phyloP scores from a whole-genome alignment of 1,140 invertebrate species.

The Bombus huntii region DNA sequence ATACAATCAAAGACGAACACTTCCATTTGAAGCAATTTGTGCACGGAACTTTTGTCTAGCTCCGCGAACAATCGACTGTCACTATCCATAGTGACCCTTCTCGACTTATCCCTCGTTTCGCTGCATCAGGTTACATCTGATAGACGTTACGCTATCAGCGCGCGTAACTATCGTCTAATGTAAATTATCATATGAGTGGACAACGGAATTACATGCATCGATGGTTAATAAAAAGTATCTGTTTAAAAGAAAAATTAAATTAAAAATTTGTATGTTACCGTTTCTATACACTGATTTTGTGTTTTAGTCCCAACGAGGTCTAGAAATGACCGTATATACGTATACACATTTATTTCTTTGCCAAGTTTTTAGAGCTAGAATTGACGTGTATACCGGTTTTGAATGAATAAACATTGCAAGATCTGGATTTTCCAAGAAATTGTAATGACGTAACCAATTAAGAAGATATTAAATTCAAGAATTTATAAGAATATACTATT shows the following conservation, averaged over 20 bases:
- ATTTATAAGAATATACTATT: too few relatives aligned
- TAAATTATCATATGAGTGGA: background rate
- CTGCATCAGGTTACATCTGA: slow-evolving; percentile 7
- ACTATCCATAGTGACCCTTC: slow-evolving; percentile 12
- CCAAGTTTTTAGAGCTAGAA: background rate
- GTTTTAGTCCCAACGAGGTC: background rate
- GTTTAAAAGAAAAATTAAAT: background rate
- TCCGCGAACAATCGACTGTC: slow-evolving; percentile 39
- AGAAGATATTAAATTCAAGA: too few relatives aligned
- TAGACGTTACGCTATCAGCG: background rate
- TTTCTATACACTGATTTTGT: background rate
- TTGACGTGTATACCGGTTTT: background rate
- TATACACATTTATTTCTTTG: background rate
- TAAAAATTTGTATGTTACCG: background rate
- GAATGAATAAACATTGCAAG: background rate
- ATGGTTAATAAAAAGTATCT: background rate
- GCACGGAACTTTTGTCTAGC: slow-evolving; percentile 23
- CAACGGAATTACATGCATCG: background rate
- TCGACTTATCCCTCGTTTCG: background rate
- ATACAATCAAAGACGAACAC: slow-evolving; percentile 18
- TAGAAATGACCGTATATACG: background rate
- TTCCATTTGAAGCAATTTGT: slow-evolving; percentile 11
- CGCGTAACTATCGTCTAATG: background rate
- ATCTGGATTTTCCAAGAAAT: background rate
- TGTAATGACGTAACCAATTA: background rate